phyloP scores from a whole-genome alignment of 2,113 vertebrate genomes.

The Calcarius ornatus region DNA sequence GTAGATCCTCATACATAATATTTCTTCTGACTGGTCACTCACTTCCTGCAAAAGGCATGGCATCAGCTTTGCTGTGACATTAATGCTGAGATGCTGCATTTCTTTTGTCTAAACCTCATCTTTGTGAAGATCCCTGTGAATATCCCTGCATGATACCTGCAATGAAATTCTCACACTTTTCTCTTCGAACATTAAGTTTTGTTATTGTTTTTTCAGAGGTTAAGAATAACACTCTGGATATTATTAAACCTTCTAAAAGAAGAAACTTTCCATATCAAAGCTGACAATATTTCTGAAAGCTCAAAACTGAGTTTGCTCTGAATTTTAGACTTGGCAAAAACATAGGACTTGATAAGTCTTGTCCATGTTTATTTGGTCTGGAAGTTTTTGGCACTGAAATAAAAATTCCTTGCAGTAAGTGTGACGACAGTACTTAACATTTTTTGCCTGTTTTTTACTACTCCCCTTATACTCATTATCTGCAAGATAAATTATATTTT shows the following conservation, averaged over 20 bases:
- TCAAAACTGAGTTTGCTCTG: not conserved
- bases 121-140: not conserved
- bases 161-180: not conserved
- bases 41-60: not conserved
- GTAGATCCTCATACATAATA: not conserved
- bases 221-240: not conserved
- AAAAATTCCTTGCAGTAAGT: not conserved
- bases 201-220: not conserved
- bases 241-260: not conserved
- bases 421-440: not conserved
- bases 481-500: not conserved
- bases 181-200: not conserved
- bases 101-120: not conserved
- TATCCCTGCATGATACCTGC: not conserved
- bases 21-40: not conserved
- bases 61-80: not conserved
- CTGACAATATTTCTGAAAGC: not conserved
- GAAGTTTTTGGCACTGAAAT: constrained; percentile 2
- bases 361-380: not conserved
- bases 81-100: not conserved
- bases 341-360: not conserved
- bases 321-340: not conserved
- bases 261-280: not conserved
- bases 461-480: not conserved
- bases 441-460: not conserved